Evolutionary conservation across 2,797 vertebrate genomes (phyloP).

Genomic region (Jordanella pulchra): DNA sequence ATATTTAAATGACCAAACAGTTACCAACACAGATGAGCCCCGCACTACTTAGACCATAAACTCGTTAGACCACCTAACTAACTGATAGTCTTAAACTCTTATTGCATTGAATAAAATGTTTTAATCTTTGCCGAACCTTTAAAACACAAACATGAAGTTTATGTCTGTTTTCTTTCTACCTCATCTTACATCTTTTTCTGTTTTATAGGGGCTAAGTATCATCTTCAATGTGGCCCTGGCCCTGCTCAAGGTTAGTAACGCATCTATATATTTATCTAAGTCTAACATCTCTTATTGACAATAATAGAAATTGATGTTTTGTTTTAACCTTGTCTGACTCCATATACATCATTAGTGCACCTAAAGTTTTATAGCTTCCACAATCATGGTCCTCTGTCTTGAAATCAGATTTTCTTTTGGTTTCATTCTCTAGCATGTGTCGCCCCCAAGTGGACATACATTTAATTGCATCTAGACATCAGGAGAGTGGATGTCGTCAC

Average conservation of each 20-base stretch:
- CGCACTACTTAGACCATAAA: not conserved
- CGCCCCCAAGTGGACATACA: slow-evolving; percentile 65
- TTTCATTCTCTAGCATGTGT: slow-evolving; percentile 30
- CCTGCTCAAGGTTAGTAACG: slow-evolving; percentile 89
- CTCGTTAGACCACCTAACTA: not conserved
- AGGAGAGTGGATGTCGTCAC: not conserved
- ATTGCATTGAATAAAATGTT: not conserved
- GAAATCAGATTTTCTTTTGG: not conserved
- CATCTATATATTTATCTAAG: not conserved
- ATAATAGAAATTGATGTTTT: not conserved
- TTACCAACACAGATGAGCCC: too few relatives aligned
- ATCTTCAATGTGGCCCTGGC: slow-evolving; percentile 98
- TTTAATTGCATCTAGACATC: slow-evolving; percentile 19
- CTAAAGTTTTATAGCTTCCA: not conserved
- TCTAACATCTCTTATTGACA: not conserved
- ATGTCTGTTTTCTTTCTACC: not conserved
- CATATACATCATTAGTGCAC: not conserved
- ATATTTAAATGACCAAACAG: too few relatives aligned
- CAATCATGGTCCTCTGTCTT: not conserved
- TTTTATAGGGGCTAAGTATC: slow-evolving; percentile 89
- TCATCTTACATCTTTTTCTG: not conserved
- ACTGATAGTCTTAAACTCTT: not conserved
- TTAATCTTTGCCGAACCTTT: not conserved
- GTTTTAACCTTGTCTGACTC: not conserved
- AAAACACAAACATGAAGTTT: not conserved